Percentiles rank a stretch among this genome's conserved stretches.
phyloP scores from a whole-genome alignment of 1,140 invertebrate genomes.

The Drosophila sucinea region DNA sequence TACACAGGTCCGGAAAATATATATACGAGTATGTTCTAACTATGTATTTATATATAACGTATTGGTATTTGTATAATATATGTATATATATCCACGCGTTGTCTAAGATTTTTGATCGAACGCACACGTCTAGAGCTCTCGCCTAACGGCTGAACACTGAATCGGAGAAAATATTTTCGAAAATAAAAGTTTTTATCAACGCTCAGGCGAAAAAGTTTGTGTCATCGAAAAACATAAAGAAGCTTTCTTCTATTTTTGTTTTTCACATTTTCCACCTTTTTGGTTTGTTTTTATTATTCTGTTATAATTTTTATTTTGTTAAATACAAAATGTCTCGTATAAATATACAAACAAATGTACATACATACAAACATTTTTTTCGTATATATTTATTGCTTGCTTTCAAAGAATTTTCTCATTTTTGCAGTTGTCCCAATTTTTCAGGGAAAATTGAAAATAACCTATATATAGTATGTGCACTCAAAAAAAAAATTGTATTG shows the following conservation, averaged over 20 bases:
- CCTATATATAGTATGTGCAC: constrained; percentile 14
- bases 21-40: constrained; percentile 5
- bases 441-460: constrained; percentile 21
- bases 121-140: constrained; percentile 64
- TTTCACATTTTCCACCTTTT: constrained; percentile 1
- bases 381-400: constrained; percentile 51
- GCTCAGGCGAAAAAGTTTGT: constrained; percentile 58
- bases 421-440: constrained; percentile 52
- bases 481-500: not conserved
- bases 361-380: constrained; percentile 34
- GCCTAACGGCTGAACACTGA: constrained; percentile 63
- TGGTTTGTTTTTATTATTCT: constrained; percentile 28
- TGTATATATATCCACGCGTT: constrained; percentile 37
- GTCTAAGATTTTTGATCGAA: constrained; percentile 17
- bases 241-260: constrained; percentile 73
- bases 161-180: constrained; percentile 54
- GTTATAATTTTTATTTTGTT: constrained; percentile 46
- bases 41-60: not conserved
- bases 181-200: constrained; percentile 49
- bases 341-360: not conserved
- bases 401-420: constrained; percentile 47
- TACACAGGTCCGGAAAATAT: constrained; percentile 31
- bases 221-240: constrained; percentile 24
- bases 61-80: not conserved
- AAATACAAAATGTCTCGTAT: constrained; percentile 14